These are phyloP conservation scores for Ochropacha duplaris DNA, from an alignment of 2,888 invertebrate genomes.

Conservation along the genomic window DNA sequence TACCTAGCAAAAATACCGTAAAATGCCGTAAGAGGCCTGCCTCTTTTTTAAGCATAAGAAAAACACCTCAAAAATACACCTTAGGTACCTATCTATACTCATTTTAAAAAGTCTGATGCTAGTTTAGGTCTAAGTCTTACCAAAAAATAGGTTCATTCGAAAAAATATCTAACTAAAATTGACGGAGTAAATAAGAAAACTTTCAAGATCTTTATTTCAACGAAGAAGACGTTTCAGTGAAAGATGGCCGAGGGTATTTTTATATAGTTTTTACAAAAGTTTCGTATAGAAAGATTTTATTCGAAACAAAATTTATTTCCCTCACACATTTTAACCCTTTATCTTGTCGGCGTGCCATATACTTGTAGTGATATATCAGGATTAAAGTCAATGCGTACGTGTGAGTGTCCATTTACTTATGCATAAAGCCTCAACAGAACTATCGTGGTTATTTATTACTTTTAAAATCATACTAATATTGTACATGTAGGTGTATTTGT, in stretches of 20 bases:
- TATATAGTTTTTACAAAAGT: not conserved
- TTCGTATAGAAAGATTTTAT: constrained; percentile 1
- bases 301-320: constrained; percentile 1
- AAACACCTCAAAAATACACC: too few species aligned
- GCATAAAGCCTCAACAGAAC: not conserved
- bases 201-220: not conserved
- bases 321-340: constrained; percentile 4
- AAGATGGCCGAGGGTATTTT: not conserved
- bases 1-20: too few species aligned
- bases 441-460: not conserved
- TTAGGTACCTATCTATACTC: too few species aligned
- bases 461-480: too few species aligned
- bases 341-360: constrained; percentile 1
- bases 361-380: constrained; percentile 1
- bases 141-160: too few species aligned
- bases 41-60: too few species aligned
- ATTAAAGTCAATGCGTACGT: not conserved
- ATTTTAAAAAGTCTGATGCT: too few species aligned
- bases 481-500: too few species aligned
- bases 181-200: not conserved
- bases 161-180: too few species aligned
- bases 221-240: not conserved
- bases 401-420: not conserved
- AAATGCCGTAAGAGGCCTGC: too few species aligned
- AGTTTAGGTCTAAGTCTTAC: too few species aligned